Evolutionary conservation across 2,113 vertebrate genomes (phyloP), one percentile per base, ranked within the genome.

Genomic region (Albula glossodonta): DNA sequence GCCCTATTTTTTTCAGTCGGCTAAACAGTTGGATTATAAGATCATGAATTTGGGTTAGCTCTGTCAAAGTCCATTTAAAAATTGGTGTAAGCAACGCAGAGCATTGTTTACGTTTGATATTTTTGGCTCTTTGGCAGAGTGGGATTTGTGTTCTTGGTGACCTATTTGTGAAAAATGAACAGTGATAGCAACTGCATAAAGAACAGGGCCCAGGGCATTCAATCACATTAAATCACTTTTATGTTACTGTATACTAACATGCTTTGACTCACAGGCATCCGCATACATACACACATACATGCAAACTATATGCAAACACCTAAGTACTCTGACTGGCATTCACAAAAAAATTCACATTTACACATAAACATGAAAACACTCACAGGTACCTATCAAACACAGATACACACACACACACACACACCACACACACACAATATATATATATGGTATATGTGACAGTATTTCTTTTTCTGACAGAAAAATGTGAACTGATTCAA

Each of bases 11-110:
- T 78, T 25, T 82, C 83, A 80, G 85, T 87, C 82, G 89, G 84
- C 86, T 88, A 88, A 92, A 93, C 89, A 91, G 91, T 90, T 93
- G 92, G 93, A 94, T 93, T 94, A 93, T 91, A 91, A 92, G 83
- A 91, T 92, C 91, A 92, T 52, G 85, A 91, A 93, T 93, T 89
- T 93, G 89, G 92, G 93, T 94, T 94, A 94, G 88, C 87, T 90
- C 88, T 88, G 87, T 85, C 85, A 87, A 92, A 83, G 86, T 92
- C 90, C 91, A 85, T 87, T 88, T 89, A 83, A 89, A 91, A 91
- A 92, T 86, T 86, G 84, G 88, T 90, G 87, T 88, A 83, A 92
- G 88, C 88, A 92, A 91, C 87, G 53, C 60, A 11, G 25, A 31
- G 77, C 51, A 83, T 86, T 60, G 81, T 88, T 89, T 91, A 53